Percentiles rank a stretch among this genome's conserved stretches.
Conservation (phyloP, 2,888 invertebrate genomes). For the Mesorhabditis spiculigera region DNA sequence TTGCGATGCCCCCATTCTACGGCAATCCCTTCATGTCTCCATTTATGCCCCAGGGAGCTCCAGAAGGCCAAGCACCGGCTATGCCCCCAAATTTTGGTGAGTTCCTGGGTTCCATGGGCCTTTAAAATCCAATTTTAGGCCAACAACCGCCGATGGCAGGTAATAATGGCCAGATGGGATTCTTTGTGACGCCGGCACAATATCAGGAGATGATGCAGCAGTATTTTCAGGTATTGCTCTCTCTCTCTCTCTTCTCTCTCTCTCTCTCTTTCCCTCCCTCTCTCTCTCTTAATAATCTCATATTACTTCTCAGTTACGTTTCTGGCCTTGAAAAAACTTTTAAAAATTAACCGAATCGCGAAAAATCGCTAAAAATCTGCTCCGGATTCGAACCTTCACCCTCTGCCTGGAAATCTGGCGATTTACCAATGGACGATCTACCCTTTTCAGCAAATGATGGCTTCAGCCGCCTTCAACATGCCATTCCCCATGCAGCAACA, state of each 20-base stretch:
- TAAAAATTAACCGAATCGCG: no score
- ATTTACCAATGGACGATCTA: no score
- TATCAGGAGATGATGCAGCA: conserved; percentile 58
- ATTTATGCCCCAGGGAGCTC: conserved; percentile 39
- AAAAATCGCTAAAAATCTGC: no score
- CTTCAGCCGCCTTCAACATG: conserved; percentile 22
- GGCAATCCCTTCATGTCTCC: conserved; percentile 56
- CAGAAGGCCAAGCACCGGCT: background rate
- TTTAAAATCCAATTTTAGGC: no score
- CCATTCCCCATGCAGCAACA: conserved; percentile 37
- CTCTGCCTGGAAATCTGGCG: no score
- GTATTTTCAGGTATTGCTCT: conserved; percentile 47
- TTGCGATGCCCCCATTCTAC: conserved; percentile 44
- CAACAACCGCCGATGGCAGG: no score
- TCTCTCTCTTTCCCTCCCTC: no score
- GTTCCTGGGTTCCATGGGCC: background rate
- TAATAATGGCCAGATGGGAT: conserved; percentile 31
- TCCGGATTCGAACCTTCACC: no score
- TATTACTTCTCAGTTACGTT: no score
- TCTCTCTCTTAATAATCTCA: no score
- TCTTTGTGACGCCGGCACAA: conserved; percentile 47
- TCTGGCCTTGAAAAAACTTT: no score
- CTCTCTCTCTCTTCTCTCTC: no score
- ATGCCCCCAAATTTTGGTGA: background rate
- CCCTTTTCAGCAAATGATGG: conserved; percentile 38